phyloP scores from a whole-genome alignment of 2,797 vertebrate species.

The Heliangelus exortis region DNA sequence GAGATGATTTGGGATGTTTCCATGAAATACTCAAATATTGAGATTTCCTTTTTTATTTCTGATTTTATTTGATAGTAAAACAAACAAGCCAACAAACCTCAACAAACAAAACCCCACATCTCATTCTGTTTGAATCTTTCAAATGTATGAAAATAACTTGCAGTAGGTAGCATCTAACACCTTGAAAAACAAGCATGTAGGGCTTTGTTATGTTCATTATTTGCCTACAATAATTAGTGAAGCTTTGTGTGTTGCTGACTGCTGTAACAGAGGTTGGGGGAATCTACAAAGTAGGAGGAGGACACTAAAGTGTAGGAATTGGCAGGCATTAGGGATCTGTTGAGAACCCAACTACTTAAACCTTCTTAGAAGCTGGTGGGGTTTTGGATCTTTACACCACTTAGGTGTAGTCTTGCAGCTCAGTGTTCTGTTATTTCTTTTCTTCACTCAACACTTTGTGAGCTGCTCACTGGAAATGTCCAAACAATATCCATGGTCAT shows the following conservation, averaged over 20 bases:
- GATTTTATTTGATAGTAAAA: not conserved
- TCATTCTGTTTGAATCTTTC: not conserved
- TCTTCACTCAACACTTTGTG: accelerated
- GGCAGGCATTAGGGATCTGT: not conserved
- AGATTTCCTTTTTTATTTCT: not conserved
- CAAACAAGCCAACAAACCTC: not conserved
- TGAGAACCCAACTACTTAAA: not conserved
- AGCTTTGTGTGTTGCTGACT: not conserved
- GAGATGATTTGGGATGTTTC: not conserved
- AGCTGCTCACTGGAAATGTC: not conserved
- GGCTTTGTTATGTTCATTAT: accelerated
- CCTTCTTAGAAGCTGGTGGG: not conserved
- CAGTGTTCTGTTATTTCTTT: not conserved
- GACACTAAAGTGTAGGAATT: not conserved
- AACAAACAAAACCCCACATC: not conserved
- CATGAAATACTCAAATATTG: not conserved
- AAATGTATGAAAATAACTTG: not conserved
- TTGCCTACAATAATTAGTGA: not conserved
- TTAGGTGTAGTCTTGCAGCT: not conserved
- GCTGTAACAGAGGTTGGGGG: not conserved
- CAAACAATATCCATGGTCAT: accelerated
- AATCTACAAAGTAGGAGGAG: not conserved
- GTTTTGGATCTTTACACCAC: not conserved
- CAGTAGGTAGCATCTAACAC: not conserved
- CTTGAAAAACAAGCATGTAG: not conserved